phyloP scores from a whole-genome alignment of 64 coral and sea anemone genomes.

The Dendrophyllia cribrosa region DNA sequence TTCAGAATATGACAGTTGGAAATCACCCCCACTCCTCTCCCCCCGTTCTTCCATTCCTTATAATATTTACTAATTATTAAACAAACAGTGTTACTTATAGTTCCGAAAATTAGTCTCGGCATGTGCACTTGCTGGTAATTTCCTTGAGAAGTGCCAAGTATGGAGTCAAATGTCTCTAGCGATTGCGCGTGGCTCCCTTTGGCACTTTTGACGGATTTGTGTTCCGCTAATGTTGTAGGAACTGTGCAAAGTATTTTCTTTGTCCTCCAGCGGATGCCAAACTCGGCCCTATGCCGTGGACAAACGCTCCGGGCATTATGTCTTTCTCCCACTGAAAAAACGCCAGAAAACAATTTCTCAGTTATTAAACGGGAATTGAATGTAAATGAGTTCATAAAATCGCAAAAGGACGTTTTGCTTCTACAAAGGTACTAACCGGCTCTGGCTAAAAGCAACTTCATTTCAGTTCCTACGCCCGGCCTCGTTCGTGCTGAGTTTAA shows the following conservation, averaged over 20 bases:
- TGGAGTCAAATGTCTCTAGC: too few species aligned
- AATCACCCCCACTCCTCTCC: too few species aligned
- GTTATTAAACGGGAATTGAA: neutral
- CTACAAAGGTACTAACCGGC: slow-evolving; percentile 44
- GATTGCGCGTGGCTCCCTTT: too few species aligned
- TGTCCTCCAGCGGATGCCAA: slow-evolving; percentile 35
- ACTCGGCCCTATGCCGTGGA: too few species aligned
- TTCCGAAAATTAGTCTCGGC: too few species aligned
- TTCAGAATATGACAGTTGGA: too few species aligned
- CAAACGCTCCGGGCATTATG: slow-evolving; percentile 26
- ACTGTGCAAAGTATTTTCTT: slow-evolving; percentile 9
- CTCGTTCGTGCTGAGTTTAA: slow-evolving; percentile 36
- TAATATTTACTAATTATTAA: too few species aligned
- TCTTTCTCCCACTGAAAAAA: slow-evolving; percentile 56
- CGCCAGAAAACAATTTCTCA: slow-evolving; percentile 8
- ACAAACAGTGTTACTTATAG: too few species aligned
- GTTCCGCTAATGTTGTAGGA: neutral
- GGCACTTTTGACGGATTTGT: slow-evolving; percentile 2
- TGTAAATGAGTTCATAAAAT: neutral
- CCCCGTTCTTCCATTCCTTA: too few species aligned
- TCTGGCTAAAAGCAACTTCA: slow-evolving; percentile 61
- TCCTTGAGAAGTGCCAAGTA: too few species aligned
- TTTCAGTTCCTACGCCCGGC: slow-evolving; percentile 62
- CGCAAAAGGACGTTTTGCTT: neutral
- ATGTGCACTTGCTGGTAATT: too few species aligned